Conservation (phyloP, 2,888 invertebrate genomes). For the Punctoribates punctum region DNA sequence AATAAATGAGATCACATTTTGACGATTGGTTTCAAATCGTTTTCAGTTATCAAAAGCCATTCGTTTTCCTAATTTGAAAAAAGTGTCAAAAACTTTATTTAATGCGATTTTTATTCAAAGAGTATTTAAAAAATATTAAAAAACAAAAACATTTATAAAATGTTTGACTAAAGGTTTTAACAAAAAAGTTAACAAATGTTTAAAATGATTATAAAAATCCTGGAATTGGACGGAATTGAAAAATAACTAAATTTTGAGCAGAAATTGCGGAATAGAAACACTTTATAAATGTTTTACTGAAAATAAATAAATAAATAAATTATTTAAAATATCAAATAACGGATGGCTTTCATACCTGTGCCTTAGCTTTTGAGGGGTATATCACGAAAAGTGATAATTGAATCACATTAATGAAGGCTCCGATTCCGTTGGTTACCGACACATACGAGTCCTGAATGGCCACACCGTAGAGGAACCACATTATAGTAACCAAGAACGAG, state of each 20-base stretch:
- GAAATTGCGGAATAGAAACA: no score
- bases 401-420: slow-evolving; percentile 66
- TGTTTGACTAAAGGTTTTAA: neutral
- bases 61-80: slow-evolving; percentile 3
- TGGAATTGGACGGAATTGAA: no score
- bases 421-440: slow-evolving; percentile 72
- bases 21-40: neutral
- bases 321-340: neutral
- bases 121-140: neutral
- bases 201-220: neutral
- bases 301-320: neutral
- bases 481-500: slow-evolving; percentile 70
- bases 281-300: neutral
- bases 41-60: neutral
- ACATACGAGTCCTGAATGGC: slow-evolving; percentile 71
- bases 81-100: neutral
- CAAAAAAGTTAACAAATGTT: neutral
- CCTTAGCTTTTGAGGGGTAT: slow-evolving; percentile 58
- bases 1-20: slow-evolving; percentile 6
- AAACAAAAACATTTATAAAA: neutral
- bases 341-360: slow-evolving; percentile 6
- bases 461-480: slow-evolving; percentile 77
- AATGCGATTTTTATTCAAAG: neutral
- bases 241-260: no score
- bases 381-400: slow-evolving; percentile 68